Evolutionary conservation across 1,140 invertebrate genomes (phyloP).

Genomic region (Lethocerus indicus): DNA sequence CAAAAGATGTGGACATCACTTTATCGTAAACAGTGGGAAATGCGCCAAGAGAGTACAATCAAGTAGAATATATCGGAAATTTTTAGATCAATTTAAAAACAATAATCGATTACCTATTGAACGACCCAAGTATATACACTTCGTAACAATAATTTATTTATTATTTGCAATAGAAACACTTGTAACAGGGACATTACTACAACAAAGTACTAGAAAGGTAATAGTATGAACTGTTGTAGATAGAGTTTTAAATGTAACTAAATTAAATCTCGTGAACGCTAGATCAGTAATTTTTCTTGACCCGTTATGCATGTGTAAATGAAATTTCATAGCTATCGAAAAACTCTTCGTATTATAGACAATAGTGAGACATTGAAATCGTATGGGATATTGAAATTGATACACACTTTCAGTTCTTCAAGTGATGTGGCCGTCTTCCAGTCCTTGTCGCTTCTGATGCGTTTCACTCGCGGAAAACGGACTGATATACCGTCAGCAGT

Average conservation of each 20-base stretch:
- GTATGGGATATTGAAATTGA: neutral
- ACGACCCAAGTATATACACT: too few species aligned
- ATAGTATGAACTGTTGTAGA: too few species aligned
- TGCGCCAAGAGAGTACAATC: neutral
- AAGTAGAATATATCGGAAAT: neutral
- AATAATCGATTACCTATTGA: neutral
- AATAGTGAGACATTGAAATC: too few species aligned
- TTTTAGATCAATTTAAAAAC: neutral
- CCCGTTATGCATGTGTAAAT: neutral
- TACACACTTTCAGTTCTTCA: slow-evolving; percentile 38
- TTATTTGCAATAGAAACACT: too few species aligned
- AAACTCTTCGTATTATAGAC: neutral
- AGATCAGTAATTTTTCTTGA: too few species aligned
- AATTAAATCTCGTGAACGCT: too few species aligned
- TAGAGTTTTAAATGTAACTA: too few species aligned
- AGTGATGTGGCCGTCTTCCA: slow-evolving; percentile 70
- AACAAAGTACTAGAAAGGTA: too few species aligned
- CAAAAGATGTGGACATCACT: neutral
- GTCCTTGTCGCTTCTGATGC: slow-evolving; percentile 64
- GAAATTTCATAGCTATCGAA: neutral
- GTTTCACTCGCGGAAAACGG: slow-evolving; percentile 75
- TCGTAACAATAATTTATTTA: too few species aligned
- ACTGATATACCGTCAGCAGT: slow-evolving; percentile 85
- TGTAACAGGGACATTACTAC: too few species aligned
- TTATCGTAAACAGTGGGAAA: neutral